Evolutionary conservation across 2,797 vertebrate genomes (phyloP).

Genomic region (Sebastiscus albofasciatus): DNA sequence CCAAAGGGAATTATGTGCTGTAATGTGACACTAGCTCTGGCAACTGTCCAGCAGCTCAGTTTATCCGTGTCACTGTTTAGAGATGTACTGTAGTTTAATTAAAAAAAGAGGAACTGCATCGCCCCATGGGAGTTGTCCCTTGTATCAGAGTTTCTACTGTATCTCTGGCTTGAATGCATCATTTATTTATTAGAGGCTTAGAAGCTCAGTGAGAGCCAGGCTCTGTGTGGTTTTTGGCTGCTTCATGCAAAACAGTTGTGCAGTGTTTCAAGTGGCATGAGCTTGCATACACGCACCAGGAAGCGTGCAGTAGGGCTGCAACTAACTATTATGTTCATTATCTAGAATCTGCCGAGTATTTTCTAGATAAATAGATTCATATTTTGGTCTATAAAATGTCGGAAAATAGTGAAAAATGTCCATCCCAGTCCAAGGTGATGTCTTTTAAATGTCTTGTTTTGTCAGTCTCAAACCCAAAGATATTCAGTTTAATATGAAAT

Average conservation of each 20-base stretch:
- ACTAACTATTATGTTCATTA: background rate
- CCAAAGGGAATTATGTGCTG: background rate
- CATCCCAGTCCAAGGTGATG: too few species aligned
- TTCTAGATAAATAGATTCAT: background rate
- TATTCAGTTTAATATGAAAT: background rate
- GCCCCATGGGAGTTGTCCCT: background rate
- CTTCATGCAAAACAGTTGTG: background rate
- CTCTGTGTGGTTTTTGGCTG: slow-evolving; percentile 1
- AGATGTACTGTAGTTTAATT: slow-evolving; percentile 12
- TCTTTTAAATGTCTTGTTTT: too few species aligned
- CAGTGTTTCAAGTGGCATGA: background rate
- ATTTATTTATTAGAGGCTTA: background rate
- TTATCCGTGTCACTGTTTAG: background rate
- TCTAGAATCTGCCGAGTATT: background rate
- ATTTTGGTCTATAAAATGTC: background rate
- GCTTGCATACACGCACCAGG: background rate
- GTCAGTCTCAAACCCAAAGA: background rate
- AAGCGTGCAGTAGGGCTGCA: background rate
- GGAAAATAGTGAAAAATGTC: background rate
- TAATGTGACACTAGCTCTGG: background rate
- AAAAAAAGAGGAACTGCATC: background rate
- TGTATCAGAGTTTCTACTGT: background rate
- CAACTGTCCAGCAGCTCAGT: background rate
- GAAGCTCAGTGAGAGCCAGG: background rate
- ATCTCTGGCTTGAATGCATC: slow-evolving; percentile 3